These are phyloP conservation scores for Microcebus murinus DNA, from an alignment of 2,113 vertebrate genomes.

Conservation along the genomic window DNA sequence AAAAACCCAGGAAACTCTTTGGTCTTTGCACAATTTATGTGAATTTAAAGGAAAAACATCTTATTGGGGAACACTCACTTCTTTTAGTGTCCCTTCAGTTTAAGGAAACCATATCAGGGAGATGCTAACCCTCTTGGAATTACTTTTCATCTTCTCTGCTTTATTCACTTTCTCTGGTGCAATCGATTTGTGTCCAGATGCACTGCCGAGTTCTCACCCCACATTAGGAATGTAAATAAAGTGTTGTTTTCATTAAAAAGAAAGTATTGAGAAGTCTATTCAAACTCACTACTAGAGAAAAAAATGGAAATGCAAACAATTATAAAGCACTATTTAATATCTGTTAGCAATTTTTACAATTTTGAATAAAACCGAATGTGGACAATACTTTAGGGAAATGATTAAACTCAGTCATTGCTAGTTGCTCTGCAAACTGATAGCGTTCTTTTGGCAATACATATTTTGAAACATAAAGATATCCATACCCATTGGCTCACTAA, in stretches of 20 bases:
- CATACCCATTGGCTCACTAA: not conserved
- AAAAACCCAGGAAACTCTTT: conserved; percentile 19
- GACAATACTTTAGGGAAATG: not conserved
- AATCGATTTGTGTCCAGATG: not conserved
- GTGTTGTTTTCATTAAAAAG: not conserved
- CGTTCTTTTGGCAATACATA: conserved; percentile 12
- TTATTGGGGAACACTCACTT: not conserved
- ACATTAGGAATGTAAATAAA: not conserved
- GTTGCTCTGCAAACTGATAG: not conserved
- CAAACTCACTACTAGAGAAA: not conserved
- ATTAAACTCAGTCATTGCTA: conserved; percentile 22
- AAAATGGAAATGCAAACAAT: not conserved
- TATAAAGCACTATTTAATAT: not conserved
- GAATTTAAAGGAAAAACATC: conserved; percentile 27
- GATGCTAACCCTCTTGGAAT: not conserved
- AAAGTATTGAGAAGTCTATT: not conserved
- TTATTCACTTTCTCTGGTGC: not conserved
- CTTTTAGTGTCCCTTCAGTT: not conserved
- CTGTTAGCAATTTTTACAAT: conserved; percentile 19
- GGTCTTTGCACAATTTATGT: not conserved
- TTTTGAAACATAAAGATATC: not conserved
- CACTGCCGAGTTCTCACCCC: not conserved
- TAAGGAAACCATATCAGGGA: not conserved
- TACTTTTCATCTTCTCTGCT: conserved; percentile 10
- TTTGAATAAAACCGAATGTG: not conserved